Percentiles rank a stretch among this genome's conserved stretches.
These are phyloP conservation scores for Laterallus jamaicensis DNA, from an alignment of 2,113 vertebrate genomes.

Conservation along the genomic window DNA sequence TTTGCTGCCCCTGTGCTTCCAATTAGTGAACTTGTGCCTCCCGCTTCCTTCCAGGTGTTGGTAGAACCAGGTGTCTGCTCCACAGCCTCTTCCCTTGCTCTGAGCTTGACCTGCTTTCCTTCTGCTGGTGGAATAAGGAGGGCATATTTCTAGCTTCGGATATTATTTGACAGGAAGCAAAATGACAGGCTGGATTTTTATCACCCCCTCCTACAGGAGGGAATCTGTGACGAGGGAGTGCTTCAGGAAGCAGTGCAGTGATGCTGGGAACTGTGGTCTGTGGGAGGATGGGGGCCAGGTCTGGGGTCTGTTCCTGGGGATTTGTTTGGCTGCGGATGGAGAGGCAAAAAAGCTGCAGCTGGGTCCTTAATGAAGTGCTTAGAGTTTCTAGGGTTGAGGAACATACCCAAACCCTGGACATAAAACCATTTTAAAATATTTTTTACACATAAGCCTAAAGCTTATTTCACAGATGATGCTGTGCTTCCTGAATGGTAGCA, in stretches of 20 bases:
- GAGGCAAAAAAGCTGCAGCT: not conserved
- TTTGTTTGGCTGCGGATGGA: not conserved
- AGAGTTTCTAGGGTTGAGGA: not conserved
- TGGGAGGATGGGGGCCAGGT: not conserved
- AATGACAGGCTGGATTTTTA: not conserved
- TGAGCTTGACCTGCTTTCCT: conserved; percentile 61
- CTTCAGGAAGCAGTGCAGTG: not conserved
- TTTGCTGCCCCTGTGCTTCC: conserved; percentile 5
- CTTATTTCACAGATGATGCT: not conserved
- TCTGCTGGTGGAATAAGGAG: not conserved
- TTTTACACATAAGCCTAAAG: not conserved
- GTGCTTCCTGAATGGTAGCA: not conserved
- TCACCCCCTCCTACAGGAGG: not conserved
- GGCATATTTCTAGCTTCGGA: conserved; percentile 23
- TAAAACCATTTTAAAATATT: not conserved
- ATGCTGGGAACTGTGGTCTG: not conserved
- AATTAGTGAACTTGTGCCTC: not conserved
- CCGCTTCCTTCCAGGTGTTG: conserved; percentile 50
- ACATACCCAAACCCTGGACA: not conserved
- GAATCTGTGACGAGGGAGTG: not conserved
- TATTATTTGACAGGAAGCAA: conserved; percentile 44
- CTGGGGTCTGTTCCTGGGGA: not conserved
- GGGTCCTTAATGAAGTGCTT: not conserved
- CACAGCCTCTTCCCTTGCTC: not conserved
- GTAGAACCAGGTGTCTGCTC: conserved; percentile 9